Percentiles rank a stretch among this genome's conserved stretches.
Evolutionary conservation across 2,888 invertebrate genomes (phyloP).

Genomic region (Zaprionus bogoriensis): DNA sequence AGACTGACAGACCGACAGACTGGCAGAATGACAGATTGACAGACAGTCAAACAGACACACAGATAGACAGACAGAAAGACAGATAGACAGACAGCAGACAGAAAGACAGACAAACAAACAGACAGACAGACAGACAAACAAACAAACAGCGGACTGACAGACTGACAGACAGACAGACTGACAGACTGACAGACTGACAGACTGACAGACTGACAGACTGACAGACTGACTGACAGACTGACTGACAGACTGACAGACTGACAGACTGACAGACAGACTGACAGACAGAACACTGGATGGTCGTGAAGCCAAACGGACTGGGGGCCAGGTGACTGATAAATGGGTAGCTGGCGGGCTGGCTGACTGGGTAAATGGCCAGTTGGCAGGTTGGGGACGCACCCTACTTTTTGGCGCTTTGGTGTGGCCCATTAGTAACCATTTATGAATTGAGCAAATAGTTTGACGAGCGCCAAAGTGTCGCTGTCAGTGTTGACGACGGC

Average conservation of each 20-base stretch:
- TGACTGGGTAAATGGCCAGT: constrained; percentile 15
- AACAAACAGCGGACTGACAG: constrained; percentile 33
- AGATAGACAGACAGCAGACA: neutral
- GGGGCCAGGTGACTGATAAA: constrained; percentile 10
- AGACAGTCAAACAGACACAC: constrained; percentile 10
- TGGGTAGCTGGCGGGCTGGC: constrained; percentile 9
- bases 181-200: neutral
- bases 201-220: constrained; percentile 36
- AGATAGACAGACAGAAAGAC: constrained; percentile 34
- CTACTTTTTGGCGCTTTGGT: constrained; percentile 51
- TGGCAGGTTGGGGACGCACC: constrained; percentile 51
- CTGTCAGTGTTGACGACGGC: neutral
- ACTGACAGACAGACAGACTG: constrained; percentile 3
- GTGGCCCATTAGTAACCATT: constrained; percentile 68
- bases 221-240: constrained; percentile 4
- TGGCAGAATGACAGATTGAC: constrained; percentile 56
- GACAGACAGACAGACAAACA: neutral
- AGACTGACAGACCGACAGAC: too few species aligned
- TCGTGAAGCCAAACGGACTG: neutral
- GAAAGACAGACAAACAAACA: neutral
- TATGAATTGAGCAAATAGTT: constrained; percentile 77
- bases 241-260: neutral
- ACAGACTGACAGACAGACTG: neutral
- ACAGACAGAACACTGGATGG: neutral
- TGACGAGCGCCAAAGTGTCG: constrained; percentile 32